phyloP scores from a whole-genome alignment of 2,797 vertebrate genomes.

The Percopsis omiscomaycus region DNA sequence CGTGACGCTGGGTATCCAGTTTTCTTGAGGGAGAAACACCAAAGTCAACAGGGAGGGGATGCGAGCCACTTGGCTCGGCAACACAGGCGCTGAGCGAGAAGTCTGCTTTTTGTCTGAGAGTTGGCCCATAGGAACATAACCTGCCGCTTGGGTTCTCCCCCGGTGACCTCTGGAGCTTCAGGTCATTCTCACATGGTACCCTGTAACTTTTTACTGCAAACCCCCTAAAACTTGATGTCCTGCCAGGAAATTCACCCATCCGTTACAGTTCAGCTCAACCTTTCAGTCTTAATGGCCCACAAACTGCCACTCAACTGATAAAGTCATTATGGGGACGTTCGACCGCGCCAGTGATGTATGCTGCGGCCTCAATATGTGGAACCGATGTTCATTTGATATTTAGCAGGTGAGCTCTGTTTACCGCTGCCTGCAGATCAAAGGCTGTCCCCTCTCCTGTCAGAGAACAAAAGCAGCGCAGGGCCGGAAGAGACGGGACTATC shows the following conservation, averaged over 20 bases:
- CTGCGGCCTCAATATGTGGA: constrained; percentile 7
- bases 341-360: constrained; percentile 15
- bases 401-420: constrained; percentile 29
- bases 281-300: constrained; percentile 8
- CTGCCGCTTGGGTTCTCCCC: constrained; percentile 1
- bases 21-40: constrained; percentile 49
- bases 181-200: constrained; percentile 16
- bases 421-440: constrained; percentile 28
- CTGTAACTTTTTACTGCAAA: not conserved
- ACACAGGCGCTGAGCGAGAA: constrained; percentile 32
- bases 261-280: constrained; percentile 5
- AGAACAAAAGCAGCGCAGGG: constrained; percentile 32
- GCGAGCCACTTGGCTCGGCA: constrained; percentile 29
- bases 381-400: constrained; percentile 36
- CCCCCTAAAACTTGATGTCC: not conserved
- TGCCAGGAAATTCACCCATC: constrained; percentile 2
- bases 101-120: constrained; percentile 28
- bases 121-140: constrained; percentile 27
- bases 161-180: constrained; percentile 24
- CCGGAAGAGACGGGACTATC: constrained; percentile 41
- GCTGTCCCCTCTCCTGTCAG: constrained; percentile 10
- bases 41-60: constrained; percentile 61
- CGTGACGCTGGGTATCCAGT: constrained; percentile 53
- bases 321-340: constrained; percentile 30
- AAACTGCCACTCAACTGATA: constrained; percentile 19